Base-by-base conservation (phyloP, 92 coral and sea anemone genomes). In the Scolanthus callimorphus region DNA sequence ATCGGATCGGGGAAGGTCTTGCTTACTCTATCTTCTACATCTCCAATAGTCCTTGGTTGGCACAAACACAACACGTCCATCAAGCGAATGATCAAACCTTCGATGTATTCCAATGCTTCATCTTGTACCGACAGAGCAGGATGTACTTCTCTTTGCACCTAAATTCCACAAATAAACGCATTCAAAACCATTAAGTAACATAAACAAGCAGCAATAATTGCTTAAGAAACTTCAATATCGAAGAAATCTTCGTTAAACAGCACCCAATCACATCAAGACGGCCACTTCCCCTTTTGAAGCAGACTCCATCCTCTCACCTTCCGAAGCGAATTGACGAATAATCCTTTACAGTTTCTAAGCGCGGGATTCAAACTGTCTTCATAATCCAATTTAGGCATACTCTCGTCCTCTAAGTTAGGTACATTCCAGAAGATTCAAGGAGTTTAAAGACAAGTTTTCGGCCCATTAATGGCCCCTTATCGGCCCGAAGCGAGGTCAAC, bases 141-240 rank as follows among this genome's bases (percentile, higher is more conserved):
- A 47, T 92, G 98, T 25, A 88, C 98, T 45, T 92, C 96, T 52
- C 79, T 67, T 59, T 90, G 96, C 31, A 92, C 98, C 98, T 92
- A 62, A 51, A 68, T 73, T 21, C 55, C 53, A 83, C 72, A 57
- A 43, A n/a, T n/a, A n/a, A n/a, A n/a, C n/a, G n/a, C n/a, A n/a
- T n/a, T 47, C 12, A 28, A 58, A 46, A 28, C 59, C 45, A 56
- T 25, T 27, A 69, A 69, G 43, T 56, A 65, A 29, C 68, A 45
- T 47, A 20, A 2, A 15, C 23, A 11, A 17, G 39, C 51, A 52
- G 62, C 19, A 1, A 65, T 11, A 26, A 27, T 53, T 55, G 6
- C 46, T 28, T 11, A 11, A 21, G 24, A 6, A 6, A 34, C 41
- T 34, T 6, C 8, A 15, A 15, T 34, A 34, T 34, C 41, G 15